A percentile compares a stretch with the other conserved stretches of the same genome.
These are phyloP conservation scores for Axis porcinus DNA, from an alignment of 2,113 vertebrate genomes.

Conservation along the genomic window DNA sequence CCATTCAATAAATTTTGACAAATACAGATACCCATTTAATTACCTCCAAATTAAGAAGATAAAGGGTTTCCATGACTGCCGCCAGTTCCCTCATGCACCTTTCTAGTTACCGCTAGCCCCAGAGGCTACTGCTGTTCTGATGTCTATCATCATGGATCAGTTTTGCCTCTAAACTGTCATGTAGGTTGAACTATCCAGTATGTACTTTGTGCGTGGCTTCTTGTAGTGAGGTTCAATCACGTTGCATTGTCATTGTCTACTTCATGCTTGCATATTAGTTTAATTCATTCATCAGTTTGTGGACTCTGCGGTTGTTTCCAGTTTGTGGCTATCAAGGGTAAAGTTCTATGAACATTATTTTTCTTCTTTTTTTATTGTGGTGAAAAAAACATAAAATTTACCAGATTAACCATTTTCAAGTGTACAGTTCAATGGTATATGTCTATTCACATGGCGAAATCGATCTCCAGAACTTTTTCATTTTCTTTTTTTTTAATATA, in stretches of 20 bases:
- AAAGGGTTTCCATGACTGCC: neutral
- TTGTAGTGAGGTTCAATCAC: neutral
- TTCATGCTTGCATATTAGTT: neutral
- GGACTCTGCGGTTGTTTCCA: neutral
- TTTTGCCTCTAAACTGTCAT: neutral
- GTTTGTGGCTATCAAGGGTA: neutral
- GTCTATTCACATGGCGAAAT: neutral
- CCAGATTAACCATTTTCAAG: neutral
- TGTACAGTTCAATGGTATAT: neutral
- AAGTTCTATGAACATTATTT: neutral
- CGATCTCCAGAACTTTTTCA: neutral
- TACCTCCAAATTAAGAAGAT: neutral
- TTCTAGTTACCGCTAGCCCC: neutral
- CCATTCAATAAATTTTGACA: neutral
- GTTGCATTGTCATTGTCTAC: neutral
- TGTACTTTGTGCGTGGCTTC: neutral
- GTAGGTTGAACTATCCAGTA: fast-evolving
- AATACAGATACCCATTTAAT: neutral
- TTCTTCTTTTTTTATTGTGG: neutral
- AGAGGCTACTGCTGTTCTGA: neutral
- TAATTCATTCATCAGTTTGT: neutral
- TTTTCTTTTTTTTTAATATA: neutral
- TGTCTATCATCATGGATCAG: neutral
- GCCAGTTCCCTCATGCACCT: neutral
- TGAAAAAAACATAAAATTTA: neutral